These are phyloP conservation scores for Motacilla alba DNA, from an alignment of 2,113 vertebrate species.

Conservation along the genomic window DNA sequence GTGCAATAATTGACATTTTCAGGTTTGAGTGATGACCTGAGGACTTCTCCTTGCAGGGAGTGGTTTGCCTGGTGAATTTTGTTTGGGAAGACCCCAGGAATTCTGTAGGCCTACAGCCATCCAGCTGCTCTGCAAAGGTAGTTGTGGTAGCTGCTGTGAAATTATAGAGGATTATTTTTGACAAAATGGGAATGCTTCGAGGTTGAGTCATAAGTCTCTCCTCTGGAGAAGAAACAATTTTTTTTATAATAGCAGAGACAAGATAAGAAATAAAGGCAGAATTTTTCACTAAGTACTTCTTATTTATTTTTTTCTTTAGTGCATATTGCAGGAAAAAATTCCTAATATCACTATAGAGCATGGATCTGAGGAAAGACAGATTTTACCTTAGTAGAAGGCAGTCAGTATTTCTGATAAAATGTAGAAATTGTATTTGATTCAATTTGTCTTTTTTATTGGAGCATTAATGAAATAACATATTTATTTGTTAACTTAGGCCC, in stretches of 20 bases:
- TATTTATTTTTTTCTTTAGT: background rate
- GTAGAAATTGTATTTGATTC: background rate
- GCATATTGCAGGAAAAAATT: background rate
- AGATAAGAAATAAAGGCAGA: background rate
- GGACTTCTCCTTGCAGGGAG: background rate
- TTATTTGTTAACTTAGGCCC: background rate
- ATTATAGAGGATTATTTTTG: background rate
- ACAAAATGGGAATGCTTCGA: background rate
- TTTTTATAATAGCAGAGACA: background rate
- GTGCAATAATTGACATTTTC: background rate
- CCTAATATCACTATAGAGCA: background rate
- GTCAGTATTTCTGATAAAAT: background rate
- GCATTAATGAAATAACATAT: background rate
- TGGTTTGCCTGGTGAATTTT: background rate
- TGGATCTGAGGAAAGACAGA: background rate
- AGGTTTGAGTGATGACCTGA: background rate
- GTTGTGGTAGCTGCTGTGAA: background rate
- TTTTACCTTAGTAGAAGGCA: background rate
- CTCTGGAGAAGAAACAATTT: background rate
- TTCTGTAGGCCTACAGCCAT: background rate
- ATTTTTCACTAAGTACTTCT: background rate
- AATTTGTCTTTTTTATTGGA: background rate
- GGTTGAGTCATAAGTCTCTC: background rate
- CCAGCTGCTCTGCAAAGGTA: background rate
- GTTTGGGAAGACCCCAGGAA: background rate